Percentiles rank a stretch among this genome's conserved stretches.
Conservation (phyloP, 2,797 vertebrate species). For the Lacerta agilis region DNA sequence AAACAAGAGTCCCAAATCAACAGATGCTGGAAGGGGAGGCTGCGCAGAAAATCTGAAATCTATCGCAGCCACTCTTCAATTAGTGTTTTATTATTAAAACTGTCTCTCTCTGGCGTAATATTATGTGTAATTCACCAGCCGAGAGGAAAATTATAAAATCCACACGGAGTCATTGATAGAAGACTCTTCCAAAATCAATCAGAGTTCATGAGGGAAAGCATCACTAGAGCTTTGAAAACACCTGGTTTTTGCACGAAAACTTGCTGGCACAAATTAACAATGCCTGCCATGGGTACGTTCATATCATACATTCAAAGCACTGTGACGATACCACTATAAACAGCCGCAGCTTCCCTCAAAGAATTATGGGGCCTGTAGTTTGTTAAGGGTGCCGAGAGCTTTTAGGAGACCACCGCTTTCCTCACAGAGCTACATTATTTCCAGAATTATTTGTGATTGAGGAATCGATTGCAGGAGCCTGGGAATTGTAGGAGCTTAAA, state of each 20-base stretch:
- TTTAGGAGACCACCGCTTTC: too few species aligned
- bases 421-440: too few species aligned
- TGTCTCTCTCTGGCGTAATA: slow-evolving; percentile 9
- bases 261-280: not conserved
- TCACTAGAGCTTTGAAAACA: not conserved
- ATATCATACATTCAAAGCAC: too few species aligned
- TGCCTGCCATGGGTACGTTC: too few species aligned
- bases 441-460: too few species aligned
- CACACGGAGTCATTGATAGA: not conserved
- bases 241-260: not conserved
- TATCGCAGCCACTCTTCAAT: not conserved
- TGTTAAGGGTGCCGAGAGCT: too few species aligned
- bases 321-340: too few species aligned
- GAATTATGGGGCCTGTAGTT: too few species aligned
- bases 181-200: slow-evolving; percentile 4
- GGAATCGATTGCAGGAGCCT: too few species aligned
- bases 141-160: slow-evolving; percentile 11
- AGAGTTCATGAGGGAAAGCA: not conserved
- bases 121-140: not conserved
- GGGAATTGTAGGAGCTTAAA: too few species aligned
- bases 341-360: too few species aligned
- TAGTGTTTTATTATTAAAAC: slow-evolving; percentile 14
- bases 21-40: not conserved
- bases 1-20: slow-evolving; percentile 19
- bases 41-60: not conserved